These are phyloP conservation scores for Hipposideros larvatus DNA, from an alignment of 2,797 vertebrate species.

Conservation along the genomic window DNA sequence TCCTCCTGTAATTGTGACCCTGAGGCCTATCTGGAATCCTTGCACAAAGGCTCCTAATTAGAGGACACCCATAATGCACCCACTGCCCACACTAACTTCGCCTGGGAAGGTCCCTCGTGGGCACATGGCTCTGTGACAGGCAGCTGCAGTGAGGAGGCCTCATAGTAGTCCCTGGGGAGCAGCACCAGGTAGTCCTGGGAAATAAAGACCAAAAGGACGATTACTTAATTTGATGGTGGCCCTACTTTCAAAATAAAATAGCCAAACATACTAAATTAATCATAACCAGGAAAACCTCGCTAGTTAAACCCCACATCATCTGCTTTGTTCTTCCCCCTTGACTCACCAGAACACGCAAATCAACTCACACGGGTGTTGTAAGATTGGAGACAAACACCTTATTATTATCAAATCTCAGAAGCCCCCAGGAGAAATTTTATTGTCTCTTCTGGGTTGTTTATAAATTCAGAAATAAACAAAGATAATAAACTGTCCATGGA, in stretches of 20 bases:
- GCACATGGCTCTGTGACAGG: conserved; percentile 93
- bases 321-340: not conserved
- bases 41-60: not conserved
- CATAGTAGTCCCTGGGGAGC: conserved; percentile 95
- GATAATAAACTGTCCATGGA: not conserved
- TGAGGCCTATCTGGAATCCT: not conserved
- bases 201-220: not conserved
- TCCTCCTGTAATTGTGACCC: not conserved
- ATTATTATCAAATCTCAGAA: not conserved
- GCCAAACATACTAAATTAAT: not conserved
- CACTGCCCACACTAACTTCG: conserved; percentile 87
- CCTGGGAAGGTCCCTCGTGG: conserved; percentile 70
- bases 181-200: conserved; percentile 96
- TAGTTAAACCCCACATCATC: not conserved
- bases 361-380: not conserved
- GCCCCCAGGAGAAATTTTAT: not conserved
- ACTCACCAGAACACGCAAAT: not conserved
- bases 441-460: not conserved
- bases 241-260: not conserved
- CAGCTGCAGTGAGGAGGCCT: conserved; percentile 91
- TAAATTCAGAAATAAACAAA: conserved; percentile 13
- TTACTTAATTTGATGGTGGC: not conserved
- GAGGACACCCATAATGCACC: not conserved
- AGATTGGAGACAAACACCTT: not conserved
- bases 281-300: not conserved